Conservation (phyloP, 2,888 invertebrate species). For the Diploptera punctata region DNA sequence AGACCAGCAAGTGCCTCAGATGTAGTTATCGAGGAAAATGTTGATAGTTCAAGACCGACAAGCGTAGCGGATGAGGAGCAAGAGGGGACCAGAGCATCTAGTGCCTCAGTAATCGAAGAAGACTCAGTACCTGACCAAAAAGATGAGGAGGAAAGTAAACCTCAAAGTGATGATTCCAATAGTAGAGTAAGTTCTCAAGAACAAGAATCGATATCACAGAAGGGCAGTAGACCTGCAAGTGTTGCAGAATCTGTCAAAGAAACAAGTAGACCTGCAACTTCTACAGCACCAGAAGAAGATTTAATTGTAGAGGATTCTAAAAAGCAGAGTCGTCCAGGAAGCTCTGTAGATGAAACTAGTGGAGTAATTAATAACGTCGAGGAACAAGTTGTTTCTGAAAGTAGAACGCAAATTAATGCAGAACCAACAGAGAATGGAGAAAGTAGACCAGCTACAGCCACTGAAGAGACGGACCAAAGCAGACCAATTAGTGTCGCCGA, state of each 20-base stretch:
- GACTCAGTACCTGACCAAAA: neutral
- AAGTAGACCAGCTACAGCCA: neutral
- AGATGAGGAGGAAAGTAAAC: neutral
- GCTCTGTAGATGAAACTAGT: no score
- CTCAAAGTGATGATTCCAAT: neutral
- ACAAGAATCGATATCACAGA: neutral
- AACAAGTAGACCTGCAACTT: neutral
- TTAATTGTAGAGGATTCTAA: no score
- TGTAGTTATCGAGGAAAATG: neutral
- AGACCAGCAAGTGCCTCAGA: constrained; percentile 28
- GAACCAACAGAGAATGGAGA: neutral
- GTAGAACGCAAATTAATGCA: neutral
- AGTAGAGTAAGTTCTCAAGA: neutral
- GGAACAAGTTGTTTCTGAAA: neutral
- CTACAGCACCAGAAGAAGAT: no score
- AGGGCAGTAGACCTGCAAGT: constrained; percentile 1
- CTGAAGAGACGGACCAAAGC: neutral
- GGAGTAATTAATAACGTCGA: no score
- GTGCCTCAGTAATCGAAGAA: neutral
- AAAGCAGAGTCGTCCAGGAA: no score
- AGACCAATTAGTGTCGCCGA: neutral
- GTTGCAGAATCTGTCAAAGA: neutral
- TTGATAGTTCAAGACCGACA: neutral
- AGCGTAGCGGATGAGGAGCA: neutral
- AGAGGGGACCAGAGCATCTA: neutral